These are phyloP conservation scores for Drosophila pallidifrons DNA, from an alignment of 1,140 invertebrate species.

Conservation along the genomic window DNA sequence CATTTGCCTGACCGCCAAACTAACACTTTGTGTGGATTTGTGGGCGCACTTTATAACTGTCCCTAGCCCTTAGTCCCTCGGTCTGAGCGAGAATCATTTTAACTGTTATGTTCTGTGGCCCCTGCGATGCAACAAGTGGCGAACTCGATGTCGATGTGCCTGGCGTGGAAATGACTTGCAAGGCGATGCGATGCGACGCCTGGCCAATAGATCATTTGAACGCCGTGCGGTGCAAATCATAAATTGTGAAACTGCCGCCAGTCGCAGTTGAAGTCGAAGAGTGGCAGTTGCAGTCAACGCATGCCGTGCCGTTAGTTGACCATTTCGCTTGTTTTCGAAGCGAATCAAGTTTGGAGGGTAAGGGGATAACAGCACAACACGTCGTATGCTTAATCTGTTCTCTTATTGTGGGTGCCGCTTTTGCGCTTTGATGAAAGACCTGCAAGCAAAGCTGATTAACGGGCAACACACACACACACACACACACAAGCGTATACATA, in stretches of 20 bases:
- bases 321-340: constrained; percentile 31
- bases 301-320: constrained; percentile 73
- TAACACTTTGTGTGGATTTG: constrained; percentile 40
- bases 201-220: constrained; percentile 77
- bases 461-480: constrained; percentile 43
- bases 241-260: constrained; percentile 64
- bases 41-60: constrained; percentile 76
- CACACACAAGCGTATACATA: constrained; percentile 9
- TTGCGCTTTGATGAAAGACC: constrained; percentile 74
- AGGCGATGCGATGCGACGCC: constrained; percentile 16
- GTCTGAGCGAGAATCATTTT: constrained; percentile 62
- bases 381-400: constrained; percentile 78
- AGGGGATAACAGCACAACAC: constrained; percentile 66
- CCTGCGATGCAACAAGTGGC: constrained; percentile 72
- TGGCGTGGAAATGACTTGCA: constrained; percentile 33
- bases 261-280: constrained; percentile 4
- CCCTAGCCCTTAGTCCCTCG: constrained; percentile 32
- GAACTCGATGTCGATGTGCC: constrained; percentile 29
- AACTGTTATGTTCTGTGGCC: constrained; percentile 60
- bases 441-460: constrained; percentile 78
- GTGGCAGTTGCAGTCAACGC: constrained; percentile 44
- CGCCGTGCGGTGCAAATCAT: constrained; percentile 78
- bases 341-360: constrained; percentile 7
- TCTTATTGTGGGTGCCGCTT: constrained; percentile 56
- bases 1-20: constrained; percentile 47